These are phyloP conservation scores for Albula glossodonta DNA, from an alignment of 2,113 vertebrate species.

Conservation along the genomic window DNA sequence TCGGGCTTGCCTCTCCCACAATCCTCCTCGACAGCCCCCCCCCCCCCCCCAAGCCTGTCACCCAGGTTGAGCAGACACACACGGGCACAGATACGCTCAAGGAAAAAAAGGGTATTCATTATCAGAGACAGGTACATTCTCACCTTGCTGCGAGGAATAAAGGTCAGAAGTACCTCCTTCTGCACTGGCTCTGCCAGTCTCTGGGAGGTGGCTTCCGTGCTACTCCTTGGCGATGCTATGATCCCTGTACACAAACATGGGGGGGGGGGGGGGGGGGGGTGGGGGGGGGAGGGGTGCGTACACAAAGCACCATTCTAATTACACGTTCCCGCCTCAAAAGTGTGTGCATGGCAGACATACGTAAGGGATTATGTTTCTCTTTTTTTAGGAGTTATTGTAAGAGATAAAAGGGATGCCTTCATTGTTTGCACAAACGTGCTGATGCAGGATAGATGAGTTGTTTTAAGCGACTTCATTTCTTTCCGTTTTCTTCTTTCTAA, in stretches of 20 bases:
- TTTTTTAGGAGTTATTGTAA: constrained; percentile 52
- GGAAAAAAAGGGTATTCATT: not conserved
- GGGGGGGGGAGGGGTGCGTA: not conserved
- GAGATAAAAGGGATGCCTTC: constrained; percentile 53
- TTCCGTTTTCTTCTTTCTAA: not conserved
- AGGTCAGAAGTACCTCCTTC: not conserved
- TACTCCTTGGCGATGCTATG: constrained; percentile 58
- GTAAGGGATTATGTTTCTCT: constrained; percentile 42
- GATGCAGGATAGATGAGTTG: constrained; percentile 4
- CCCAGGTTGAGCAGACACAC: not conserved
- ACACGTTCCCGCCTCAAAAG: constrained; percentile 57
- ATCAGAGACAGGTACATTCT: not conserved
- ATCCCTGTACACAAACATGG: constrained; percentile 54
- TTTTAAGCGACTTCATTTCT: not conserved
- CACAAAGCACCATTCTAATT: constrained; percentile 54
- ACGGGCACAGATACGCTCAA: not conserved
- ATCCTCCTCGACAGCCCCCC: no score
- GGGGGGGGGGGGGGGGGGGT: constrained; percentile 30
- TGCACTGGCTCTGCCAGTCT: no score
- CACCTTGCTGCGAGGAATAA: not conserved
- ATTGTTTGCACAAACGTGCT: constrained; percentile 44
- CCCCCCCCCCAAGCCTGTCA: no score
- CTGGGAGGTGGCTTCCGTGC: constrained; percentile 38
- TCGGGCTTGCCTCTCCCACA: not conserved
- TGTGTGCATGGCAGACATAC: constrained; percentile 40